Evolutionary conservation across 2,888 invertebrate genomes (phyloP), one percentile per base, ranked within the genome.

Genomic region (Hoplodrina ambigua): DNA sequence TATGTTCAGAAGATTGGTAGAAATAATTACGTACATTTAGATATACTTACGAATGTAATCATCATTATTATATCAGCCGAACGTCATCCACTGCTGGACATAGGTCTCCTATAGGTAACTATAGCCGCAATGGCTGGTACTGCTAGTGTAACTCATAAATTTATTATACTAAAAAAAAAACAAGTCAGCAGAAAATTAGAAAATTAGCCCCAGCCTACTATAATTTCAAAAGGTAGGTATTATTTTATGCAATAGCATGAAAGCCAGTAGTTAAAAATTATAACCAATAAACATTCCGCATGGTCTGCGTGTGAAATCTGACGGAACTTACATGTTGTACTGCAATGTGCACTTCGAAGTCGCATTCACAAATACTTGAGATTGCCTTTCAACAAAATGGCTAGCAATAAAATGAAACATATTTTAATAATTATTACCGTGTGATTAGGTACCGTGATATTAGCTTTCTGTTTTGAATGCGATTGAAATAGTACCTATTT

Each of bases 321-420:
- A 75, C 73, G 75, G 79, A 81, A 79, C 77, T 76, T 72, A 80
- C 75, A 73, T 74, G 73, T 83, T 71, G 81, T 83, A 63, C 56
- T 66, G 74, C 76, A 71, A 83, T 76, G 74, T 79, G 71, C 75
- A 84, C 57, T 72, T 64, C 72, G 54, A 62, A 67, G 37, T 63
- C 17, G 44, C 52, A 25, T 37, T 55, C n/a, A 49, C 30, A 65
- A 72, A 67, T 72, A 56, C 57, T 68, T 56, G 11, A 66, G 59
- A 58, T 69, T 52, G n/a, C 58, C 13, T 75, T 50, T 57, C n/a
- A 53, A 76, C 52, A 46, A 67, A 78, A 69, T 61, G 30, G 33
- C 57, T 15, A 20, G 20, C 25, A 17, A n/a, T 75, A 41, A 63
- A 75, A 63, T 67, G 53, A 49, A 58, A 30, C 15, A 53, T 55